Base-by-base conservation (phyloP, 2,113 vertebrate species). In the Larimichthys polyactis region DNA sequence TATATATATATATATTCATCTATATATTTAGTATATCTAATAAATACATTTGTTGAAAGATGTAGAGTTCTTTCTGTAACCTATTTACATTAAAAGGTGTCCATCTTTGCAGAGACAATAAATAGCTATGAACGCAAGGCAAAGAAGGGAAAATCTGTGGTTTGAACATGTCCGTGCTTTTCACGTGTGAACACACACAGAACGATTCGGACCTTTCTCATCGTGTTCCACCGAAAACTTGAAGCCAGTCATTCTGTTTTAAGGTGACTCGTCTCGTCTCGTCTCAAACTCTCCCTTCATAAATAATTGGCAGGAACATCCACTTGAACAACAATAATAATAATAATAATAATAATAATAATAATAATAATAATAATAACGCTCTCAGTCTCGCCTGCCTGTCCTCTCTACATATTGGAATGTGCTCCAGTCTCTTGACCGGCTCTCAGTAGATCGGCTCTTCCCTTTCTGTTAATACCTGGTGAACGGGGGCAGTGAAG, bases 21-120 rank as follows among this genome's bases (percentile, higher is more conserved):
- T 93, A 92, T 94, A 92, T 91, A 91, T 91, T 89, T 79, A 90
- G 81, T 82, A 92, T 90, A 94, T 95, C 91, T 95, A 95, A 95
- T 95, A 96, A 95, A 95, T 95, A 95, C 92, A 93, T 95, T 93
- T 91, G 90, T 88, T 89, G 85, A 91, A 94, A 94, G 91, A 95
- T 89, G 91, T 94, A 94, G 74, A 92, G 74, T 87, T 94, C 90
- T 93, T 90, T 92, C 78, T 94, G 75, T 91, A 83, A 94, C 94
- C 88, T 95, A 95, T 95, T 93, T 95, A 95, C 94, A 96, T 85
- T 87, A 91, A 90, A 86, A 89, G 52, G 70, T 81, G 70, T 91
- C 91, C 66, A 84, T 91, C 85, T 92, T 70, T 85, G 86, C 88
- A 82, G 67, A 94, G 93, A 94, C 89, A 92, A 94, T 91, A 94